These are phyloP conservation scores for Brachyistius frenatus DNA, from an alignment of 2,113 vertebrate genomes.

Conservation along the genomic window DNA sequence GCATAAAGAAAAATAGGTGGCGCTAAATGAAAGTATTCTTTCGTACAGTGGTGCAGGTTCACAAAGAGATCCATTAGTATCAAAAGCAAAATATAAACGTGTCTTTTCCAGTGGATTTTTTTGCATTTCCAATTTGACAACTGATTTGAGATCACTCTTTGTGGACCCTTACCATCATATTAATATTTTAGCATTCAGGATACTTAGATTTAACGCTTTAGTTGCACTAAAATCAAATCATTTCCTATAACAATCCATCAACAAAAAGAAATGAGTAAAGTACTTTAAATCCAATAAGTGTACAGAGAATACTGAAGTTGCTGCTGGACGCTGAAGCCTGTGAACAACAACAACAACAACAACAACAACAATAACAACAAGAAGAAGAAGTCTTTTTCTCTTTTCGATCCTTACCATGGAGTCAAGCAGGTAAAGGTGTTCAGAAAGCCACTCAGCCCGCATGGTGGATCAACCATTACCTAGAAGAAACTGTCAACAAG, in stretches of 20 bases:
- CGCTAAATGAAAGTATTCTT: constrained; percentile 96
- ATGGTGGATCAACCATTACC: constrained; percentile 95
- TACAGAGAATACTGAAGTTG: constrained; percentile 29
- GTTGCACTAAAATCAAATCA: not conserved
- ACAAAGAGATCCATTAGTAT: constrained; percentile 87
- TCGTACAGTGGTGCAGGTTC: constrained; percentile 90
- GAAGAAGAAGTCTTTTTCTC: constrained; percentile 65
- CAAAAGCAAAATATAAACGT: not conserved
- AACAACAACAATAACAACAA: constrained; percentile 22
- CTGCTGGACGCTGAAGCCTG: constrained; percentile 42
- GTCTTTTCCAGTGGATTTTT: not conserved
- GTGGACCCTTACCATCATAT: constrained; percentile 92
- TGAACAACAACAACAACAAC: constrained; percentile 29
- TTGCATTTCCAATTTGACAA: constrained; percentile 13
- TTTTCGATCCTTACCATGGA: constrained; percentile 97
- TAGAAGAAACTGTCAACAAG: constrained; percentile 99
- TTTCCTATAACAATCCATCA: constrained; percentile 26
- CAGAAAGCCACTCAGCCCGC: constrained; percentile 95
- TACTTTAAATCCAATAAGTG: constrained; percentile 33
- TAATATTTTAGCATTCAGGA: constrained; percentile 40
- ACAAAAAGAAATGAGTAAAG: constrained; percentile 34
- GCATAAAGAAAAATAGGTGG: constrained; percentile 99
- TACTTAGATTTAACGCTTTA: not conserved
- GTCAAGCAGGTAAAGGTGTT: constrained; percentile 92
- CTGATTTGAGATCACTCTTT: constrained; percentile 82